These are phyloP conservation scores for Eulemur mongoz DNA, from an alignment of 2,797 vertebrate species.

Conservation along the genomic window DNA sequence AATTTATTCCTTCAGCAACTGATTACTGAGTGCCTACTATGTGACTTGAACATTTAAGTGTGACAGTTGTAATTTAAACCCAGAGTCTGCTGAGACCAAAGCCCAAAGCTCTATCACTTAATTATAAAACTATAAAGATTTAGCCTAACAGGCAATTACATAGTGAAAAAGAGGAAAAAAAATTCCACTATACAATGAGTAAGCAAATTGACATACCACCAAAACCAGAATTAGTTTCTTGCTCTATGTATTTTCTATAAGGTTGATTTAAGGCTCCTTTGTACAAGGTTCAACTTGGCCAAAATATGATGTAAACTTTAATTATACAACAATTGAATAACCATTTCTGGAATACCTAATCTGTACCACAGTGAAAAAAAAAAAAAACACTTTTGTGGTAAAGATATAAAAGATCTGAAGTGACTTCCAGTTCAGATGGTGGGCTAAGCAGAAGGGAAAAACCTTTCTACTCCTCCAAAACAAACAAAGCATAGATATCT, in stretches of 20 bases:
- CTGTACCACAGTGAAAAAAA: neutral
- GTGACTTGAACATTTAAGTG: neutral
- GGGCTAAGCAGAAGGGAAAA: neutral
- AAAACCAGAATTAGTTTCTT: neutral
- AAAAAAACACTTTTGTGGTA: neutral
- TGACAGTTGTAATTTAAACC: neutral
- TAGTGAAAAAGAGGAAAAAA: neutral
- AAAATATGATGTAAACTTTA: neutral
- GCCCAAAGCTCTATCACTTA: slow-evolving; percentile 3
- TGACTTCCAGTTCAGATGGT: neutral
- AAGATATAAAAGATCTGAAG: neutral
- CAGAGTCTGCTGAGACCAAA: slow-evolving; percentile 48
- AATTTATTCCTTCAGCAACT: neutral
- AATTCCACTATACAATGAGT: neutral
- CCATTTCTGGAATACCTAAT: neutral
- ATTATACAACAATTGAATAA: neutral
- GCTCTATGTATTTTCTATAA: slow-evolving; percentile 33
- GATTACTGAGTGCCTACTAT: neutral
- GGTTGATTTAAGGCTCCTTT: slow-evolving; percentile 36
- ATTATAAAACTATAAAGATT: slow-evolving; percentile 51
- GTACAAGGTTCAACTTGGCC: neutral
- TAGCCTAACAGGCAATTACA: slow-evolving; percentile 38
- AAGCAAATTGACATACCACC: slow-evolving; percentile 19
- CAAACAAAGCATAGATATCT: neutral
- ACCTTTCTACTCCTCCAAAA: neutral